A percentile compares a stretch with the other conserved stretches of the same genome.
These are phyloP conservation scores for Chelonia mydas DNA, from an alignment of 2,797 vertebrate genomes.

Conservation along the genomic window DNA sequence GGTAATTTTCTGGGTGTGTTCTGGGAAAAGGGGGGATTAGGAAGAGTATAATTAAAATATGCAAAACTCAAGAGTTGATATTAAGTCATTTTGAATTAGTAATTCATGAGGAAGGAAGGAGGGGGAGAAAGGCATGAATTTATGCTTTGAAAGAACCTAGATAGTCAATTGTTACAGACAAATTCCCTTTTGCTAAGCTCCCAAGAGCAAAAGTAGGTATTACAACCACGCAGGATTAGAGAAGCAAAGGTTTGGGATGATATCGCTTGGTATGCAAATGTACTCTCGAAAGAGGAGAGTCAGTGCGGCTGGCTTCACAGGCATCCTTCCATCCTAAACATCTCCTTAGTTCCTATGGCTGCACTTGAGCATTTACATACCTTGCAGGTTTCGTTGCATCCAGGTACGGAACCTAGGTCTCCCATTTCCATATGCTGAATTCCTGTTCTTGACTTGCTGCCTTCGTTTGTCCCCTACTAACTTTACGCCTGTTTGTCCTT, in stretches of 20 bases:
- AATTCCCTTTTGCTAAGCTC: conserved; percentile 25
- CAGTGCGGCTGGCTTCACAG: not conserved
- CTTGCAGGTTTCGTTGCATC: conserved; percentile 77
- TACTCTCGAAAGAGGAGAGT: not conserved
- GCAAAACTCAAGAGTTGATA: conserved; percentile 61
- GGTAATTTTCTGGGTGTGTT: conserved; percentile 47
- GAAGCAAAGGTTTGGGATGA: not conserved
- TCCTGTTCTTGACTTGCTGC: conserved; percentile 61
- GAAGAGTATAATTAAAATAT: conserved; percentile 68
- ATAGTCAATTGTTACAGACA: conserved; percentile 24
- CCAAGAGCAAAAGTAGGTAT: not conserved
- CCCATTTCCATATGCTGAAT: conserved; percentile 5
- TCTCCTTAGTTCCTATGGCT: not conserved
- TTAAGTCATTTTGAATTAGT: conserved; percentile 65
- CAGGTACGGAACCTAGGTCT: conserved; percentile 61
- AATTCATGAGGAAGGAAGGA: conserved; percentile 48
- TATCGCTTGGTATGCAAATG: not conserved
- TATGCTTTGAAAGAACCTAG: conserved; percentile 48
- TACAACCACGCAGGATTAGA: accelerated
- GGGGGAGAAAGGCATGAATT: conserved; percentile 37
- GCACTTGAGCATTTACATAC: conserved; percentile 45
- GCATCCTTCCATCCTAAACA: accelerated
- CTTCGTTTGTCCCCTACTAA: not conserved
- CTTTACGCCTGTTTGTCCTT: conserved; percentile 62
- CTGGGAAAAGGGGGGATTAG: conserved; percentile 64